These are phyloP conservation scores for Cactoblastis cactorum DNA, from an alignment of 2,888 invertebrate genomes.

Conservation along the genomic window DNA sequence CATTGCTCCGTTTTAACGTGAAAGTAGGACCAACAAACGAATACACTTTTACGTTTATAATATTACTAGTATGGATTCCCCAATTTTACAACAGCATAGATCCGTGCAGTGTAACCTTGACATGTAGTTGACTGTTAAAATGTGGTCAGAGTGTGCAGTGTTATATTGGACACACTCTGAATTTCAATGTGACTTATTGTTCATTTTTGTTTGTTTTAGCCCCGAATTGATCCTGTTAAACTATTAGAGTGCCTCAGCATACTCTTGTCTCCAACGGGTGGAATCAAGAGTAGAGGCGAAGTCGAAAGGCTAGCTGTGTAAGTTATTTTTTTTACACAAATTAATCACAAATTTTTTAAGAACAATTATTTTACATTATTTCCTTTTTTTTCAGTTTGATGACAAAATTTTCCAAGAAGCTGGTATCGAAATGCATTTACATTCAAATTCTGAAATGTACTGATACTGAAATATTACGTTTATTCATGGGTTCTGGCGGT, in stretches of 20 bases:
- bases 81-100: too few species aligned
- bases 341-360: too few species aligned
- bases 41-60: too few species aligned
- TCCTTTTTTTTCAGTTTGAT: constrained; percentile 88
- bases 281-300: constrained; percentile 92
- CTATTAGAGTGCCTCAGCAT: constrained; percentile 93
- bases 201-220: constrained; percentile 84
- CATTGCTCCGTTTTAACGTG: too few species aligned
- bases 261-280: constrained; percentile 89
- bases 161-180: background rate
- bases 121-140: too few species aligned
- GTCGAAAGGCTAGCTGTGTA: constrained; percentile 92
- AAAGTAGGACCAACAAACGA: too few species aligned
- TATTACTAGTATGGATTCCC: too few species aligned
- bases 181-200: background rate
- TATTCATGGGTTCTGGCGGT: constrained; percentile 94
- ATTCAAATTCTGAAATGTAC: constrained; percentile 94
- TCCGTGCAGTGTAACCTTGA: too few species aligned
- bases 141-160: too few species aligned
- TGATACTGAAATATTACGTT: constrained; percentile 88
- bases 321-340: constrained; percentile 52
- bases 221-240: constrained; percentile 94
- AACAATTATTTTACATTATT: constrained; percentile 12
- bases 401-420: constrained; percentile 96
- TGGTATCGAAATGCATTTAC: constrained; percentile 97